A percentile compares a stretch with the other conserved stretches of the same genome.
phyloP scores from a whole-genome alignment of 2,888 invertebrate genomes.

The Coelopa pilipes region DNA sequence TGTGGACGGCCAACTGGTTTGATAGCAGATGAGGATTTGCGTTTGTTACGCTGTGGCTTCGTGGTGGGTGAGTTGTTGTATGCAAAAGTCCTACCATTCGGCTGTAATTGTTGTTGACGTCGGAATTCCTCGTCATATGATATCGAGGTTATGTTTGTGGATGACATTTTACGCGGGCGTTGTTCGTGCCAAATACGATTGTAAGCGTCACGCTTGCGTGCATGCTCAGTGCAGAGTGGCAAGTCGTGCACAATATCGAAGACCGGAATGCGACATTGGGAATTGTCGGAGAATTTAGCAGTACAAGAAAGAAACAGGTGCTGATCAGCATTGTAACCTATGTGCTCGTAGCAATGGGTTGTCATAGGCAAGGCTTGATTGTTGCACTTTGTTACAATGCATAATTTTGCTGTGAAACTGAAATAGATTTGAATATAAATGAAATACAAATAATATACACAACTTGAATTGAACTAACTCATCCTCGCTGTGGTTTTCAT shows the following conservation, averaged over 20 bases:
- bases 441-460: background rate
- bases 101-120: conserved; percentile 30
- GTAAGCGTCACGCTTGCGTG: conserved; percentile 86
- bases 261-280: conserved; percentile 82
- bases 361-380: conserved; percentile 68
- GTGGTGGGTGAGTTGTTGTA: conserved; percentile 32
- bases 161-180: conserved; percentile 73
- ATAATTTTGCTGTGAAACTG: conserved; percentile 55
- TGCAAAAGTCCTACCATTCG: conserved; percentile 51
- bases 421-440: conserved; percentile 1
- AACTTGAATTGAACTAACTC: conserved; percentile 12
- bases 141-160: conserved; percentile 4
- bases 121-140: conserved; percentile 28
- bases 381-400: conserved; percentile 56
- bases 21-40: conserved; percentile 50
- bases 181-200: conserved; percentile 73
- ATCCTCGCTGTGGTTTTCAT: conserved; percentile 55
- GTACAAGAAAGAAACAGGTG: conserved; percentile 83
- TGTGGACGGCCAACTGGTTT: conserved; percentile 67
- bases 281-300: conserved; percentile 80
- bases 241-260: conserved; percentile 82
- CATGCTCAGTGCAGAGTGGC: conserved; percentile 88
- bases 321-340: conserved; percentile 87
- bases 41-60: conserved; percentile 47
- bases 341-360: conserved; percentile 85